Evolutionary conservation across 2,113 vertebrate genomes (phyloP), one percentile per base, ranked within the genome.

Genomic region (Nestor notabilis): DNA sequence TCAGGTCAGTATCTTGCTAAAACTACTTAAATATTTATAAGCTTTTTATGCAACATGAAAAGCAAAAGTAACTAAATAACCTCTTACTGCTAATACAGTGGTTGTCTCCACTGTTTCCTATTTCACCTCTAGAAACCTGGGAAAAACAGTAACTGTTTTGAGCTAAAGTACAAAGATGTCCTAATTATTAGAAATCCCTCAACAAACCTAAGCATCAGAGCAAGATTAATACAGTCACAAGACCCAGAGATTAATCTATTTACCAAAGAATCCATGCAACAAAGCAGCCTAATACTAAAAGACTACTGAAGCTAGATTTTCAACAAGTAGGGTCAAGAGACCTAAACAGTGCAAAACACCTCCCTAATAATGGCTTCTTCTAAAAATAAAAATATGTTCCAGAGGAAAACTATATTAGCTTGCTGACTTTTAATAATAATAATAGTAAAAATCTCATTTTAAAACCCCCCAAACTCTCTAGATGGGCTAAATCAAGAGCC

Each of bases 151-250:
- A 85, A 95, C 68, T 88, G 90, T 96, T 97, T 89, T 95, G 72
- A 94, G 43, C 90, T 56, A 43, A 87, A 95, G 93, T 27, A 93
- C 76, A 95, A 96, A 96, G 93, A 89, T 63, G 43, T 61, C 92
- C 95, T 96, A 96, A 97, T 96, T 96, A 97, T 94, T 66, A 93
- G 94, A 96, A 97, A 97, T 96, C 93, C 87, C 69, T 95, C 84
- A 74, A 93, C 90, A 92, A 97, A 91, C 53, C 61, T 68, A 95
- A 97, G 92, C 87, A 84, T 93, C 69, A 90, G 74, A 85, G 91
- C 19, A 97, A 91, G 95, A 96, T 96, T 97, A 96, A 96, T 94
- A 90, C 68, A 96, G 89, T 96, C 95, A 97, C 89, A 97, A 96
- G 95, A 94, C 84, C 52, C 35, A 80, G 75, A 91, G 95, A 96